phyloP scores from a whole-genome alignment of 2,113 vertebrate species.

The Dromaius novaehollandiae region DNA sequence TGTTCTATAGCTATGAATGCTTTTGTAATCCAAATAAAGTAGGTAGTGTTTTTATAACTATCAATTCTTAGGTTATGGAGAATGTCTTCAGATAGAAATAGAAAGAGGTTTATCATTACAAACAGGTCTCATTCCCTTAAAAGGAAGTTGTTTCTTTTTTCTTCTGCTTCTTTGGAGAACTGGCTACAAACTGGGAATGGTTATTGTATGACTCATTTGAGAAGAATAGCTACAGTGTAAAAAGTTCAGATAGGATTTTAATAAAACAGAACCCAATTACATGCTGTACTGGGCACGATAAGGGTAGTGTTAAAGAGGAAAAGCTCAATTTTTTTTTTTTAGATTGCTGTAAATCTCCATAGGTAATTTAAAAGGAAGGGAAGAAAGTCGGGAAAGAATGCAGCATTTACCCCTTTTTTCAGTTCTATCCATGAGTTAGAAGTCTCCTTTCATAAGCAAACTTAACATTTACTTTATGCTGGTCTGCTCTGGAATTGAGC shows the following conservation, averaged over 20 bases:
- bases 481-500: not conserved
- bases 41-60: conserved; percentile 45
- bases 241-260: conserved; percentile 69
- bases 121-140: conserved; percentile 88
- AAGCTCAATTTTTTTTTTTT: not conserved
- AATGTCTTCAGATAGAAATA: conserved; percentile 70
- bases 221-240: conserved; percentile 44
- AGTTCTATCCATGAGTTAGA: not conserved
- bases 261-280: conserved; percentile 54
- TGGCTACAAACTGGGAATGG: conserved; percentile 84
- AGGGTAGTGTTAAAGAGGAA: conserved; percentile 32
- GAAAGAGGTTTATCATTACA: conserved; percentile 75
- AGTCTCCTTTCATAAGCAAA: not conserved
- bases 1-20: not conserved
- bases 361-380: not conserved
- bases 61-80: conserved; percentile 67
- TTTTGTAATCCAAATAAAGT: conserved; percentile 61
- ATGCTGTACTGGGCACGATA: not conserved
- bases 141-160: conserved; percentile 88
- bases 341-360: not conserved
- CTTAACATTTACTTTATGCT: not conserved
- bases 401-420: not conserved
- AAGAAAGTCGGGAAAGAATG: not conserved
- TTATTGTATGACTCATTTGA: conserved; percentile 83
- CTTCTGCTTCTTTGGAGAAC: conserved; percentile 83